A percentile compares a stretch with the other conserved stretches of the same genome.
Conservation (phyloP, 2,888 invertebrate genomes). For the Diaphora mendica region DNA sequence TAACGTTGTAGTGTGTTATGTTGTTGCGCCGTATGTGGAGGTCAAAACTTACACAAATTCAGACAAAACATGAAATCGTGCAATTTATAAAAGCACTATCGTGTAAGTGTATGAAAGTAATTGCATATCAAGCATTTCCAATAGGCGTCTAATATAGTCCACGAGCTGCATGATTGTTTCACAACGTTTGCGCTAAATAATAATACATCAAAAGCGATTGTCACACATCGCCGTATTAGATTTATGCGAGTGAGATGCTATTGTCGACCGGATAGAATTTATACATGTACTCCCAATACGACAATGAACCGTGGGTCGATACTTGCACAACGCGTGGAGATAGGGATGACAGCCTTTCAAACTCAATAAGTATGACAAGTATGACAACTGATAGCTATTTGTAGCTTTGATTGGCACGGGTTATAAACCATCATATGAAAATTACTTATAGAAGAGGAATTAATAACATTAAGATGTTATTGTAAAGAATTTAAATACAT, state of each 20-base stretch:
- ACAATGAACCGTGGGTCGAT: constrained; percentile 77
- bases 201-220: constrained; percentile 46
- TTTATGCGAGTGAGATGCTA: constrained; percentile 61
- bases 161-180: constrained; percentile 29
- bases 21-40: no score
- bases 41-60: no score
- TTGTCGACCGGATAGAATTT: constrained; percentile 69
- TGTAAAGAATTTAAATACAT: background rate
- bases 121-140: background rate
- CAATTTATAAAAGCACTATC: background rate
- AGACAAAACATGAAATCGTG: background rate
- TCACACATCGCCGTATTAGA: constrained; percentile 58
- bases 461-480: background rate
- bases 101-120: background rate
- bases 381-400: background rate
- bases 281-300: constrained; percentile 66
- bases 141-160: constrained; percentile 3
- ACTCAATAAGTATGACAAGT: background rate
- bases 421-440: background rate
- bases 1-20: no score
- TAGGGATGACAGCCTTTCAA: constrained; percentile 3
- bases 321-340: constrained; percentile 65
- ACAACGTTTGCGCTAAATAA: constrained; percentile 31
- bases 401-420: background rate
- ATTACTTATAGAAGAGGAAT: background rate